phyloP scores from a whole-genome alignment of 2,888 invertebrate species.

The Tuta absoluta region DNA sequence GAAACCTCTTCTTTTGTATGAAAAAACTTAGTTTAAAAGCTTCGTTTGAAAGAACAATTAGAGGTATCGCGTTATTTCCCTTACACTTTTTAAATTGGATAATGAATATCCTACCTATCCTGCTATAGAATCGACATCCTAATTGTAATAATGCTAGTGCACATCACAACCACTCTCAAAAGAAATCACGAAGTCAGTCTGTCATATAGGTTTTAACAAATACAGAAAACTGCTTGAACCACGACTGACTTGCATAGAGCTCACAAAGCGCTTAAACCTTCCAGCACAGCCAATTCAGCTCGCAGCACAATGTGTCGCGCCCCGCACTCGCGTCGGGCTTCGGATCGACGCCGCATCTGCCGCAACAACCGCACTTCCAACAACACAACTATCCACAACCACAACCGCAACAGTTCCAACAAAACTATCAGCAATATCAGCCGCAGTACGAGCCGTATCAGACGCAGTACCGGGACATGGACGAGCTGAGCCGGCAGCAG shows the following conservation, averaged over 20 bases:
- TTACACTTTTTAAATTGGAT: background rate
- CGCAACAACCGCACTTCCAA: slow-evolving; percentile 49
- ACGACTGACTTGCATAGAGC: slow-evolving; percentile 9
- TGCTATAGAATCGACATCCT: background rate
- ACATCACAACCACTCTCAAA: slow-evolving; percentile 1
- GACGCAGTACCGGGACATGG: slow-evolving; percentile 56
- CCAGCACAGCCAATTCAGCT: slow-evolving; percentile 80
- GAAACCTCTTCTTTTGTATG: no score
- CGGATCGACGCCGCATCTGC: slow-evolving; percentile 78
- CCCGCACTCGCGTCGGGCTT: slow-evolving; percentile 57
- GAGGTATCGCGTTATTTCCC: no score
- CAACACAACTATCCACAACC: slow-evolving; percentile 43
- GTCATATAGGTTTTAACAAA: no score
- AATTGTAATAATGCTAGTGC: background rate
- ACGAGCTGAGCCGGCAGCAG: slow-evolving; percentile 73
- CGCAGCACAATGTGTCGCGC: slow-evolving; percentile 77
- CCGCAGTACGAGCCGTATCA: slow-evolving; percentile 50
- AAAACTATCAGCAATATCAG: slow-evolving; percentile 49
- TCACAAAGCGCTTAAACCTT: slow-evolving; percentile 39
- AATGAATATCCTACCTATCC: no score
- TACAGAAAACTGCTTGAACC: background rate
- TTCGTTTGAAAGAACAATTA: no score
- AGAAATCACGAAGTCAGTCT: background rate
- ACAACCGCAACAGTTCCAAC: slow-evolving; percentile 44
- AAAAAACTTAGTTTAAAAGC: no score